A percentile compares a stretch with the other conserved stretches of the same genome.
phyloP scores from a whole-genome alignment of 1,140 invertebrate genomes.

The Galleria mellonella region DNA sequence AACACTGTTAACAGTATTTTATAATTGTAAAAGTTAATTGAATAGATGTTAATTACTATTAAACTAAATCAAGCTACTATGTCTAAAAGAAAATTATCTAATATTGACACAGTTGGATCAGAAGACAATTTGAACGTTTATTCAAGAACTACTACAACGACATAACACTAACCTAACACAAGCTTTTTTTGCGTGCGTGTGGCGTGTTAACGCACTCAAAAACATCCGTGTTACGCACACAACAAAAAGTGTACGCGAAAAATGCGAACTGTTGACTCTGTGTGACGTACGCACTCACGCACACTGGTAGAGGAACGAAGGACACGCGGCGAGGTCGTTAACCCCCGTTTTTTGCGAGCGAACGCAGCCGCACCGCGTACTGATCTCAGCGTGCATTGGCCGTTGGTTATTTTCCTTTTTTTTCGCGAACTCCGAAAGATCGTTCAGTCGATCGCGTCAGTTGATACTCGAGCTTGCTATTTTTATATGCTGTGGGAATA shows the following conservation, averaged over 20 bases:
- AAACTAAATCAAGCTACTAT: no score
- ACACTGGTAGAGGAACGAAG: slow-evolving; percentile 45
- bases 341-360: slow-evolving; percentile 65
- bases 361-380: slow-evolving; percentile 49
- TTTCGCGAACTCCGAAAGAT: slow-evolving; percentile 45
- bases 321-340: slow-evolving; percentile 61
- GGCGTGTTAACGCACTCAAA: slow-evolving; percentile 46
- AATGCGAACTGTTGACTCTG: slow-evolving; percentile 20
- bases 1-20: no score
- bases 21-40: no score
- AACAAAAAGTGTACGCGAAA: slow-evolving; percentile 25
- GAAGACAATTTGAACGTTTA: not conserved
- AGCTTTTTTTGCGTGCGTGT: slow-evolving; percentile 43
- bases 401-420: slow-evolving; percentile 44
- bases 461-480: slow-evolving; percentile 23
- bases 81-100: no score
- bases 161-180: slow-evolving; percentile 11
- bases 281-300: slow-evolving; percentile 42
- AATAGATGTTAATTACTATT: no score
- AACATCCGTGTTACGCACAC: slow-evolving; percentile 50
- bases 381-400: slow-evolving; percentile 55
- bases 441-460: slow-evolving; percentile 46
- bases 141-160: not conserved
- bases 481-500: slow-evolving; percentile 36
- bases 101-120: no score